Conservation (phyloP, 2,797 vertebrate species). For the Molothrus ater region DNA sequence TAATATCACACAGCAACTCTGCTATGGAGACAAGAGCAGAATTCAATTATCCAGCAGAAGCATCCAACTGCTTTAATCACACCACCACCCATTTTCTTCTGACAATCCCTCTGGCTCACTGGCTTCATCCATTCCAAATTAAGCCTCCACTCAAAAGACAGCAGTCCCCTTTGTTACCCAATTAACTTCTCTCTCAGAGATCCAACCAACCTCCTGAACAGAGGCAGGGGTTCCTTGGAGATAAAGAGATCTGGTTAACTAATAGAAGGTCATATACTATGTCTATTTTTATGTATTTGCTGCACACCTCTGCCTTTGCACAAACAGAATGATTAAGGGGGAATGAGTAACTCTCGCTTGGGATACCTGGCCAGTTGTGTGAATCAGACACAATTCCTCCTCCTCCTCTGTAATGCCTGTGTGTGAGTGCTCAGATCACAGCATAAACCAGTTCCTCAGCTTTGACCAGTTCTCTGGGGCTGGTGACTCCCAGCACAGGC, state of each 20-base stretch:
- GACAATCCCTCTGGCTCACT: background rate
- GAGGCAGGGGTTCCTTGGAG: background rate
- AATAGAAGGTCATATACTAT: background rate
- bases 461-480: background rate
- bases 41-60: slow-evolving; percentile 40
- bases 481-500: background rate
- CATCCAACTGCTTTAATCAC: slow-evolving; percentile 13
- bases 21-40: background rate
- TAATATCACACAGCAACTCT: slow-evolving; percentile 17
- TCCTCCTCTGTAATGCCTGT: background rate
- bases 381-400: background rate
- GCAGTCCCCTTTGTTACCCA: background rate
- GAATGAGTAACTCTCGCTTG: background rate
- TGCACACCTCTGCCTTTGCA: background rate
- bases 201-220: background rate
- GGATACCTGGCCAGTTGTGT: background rate
- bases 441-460: background rate
- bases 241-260: background rate
- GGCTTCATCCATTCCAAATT: slow-evolving; percentile 4
- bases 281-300: background rate
- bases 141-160: background rate
- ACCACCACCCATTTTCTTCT: background rate
- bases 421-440: background rate
- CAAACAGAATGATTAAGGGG: background rate
- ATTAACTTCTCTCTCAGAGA: background rate